Conservation (phyloP, 2,888 invertebrate species). For the Oligia strigilis region DNA sequence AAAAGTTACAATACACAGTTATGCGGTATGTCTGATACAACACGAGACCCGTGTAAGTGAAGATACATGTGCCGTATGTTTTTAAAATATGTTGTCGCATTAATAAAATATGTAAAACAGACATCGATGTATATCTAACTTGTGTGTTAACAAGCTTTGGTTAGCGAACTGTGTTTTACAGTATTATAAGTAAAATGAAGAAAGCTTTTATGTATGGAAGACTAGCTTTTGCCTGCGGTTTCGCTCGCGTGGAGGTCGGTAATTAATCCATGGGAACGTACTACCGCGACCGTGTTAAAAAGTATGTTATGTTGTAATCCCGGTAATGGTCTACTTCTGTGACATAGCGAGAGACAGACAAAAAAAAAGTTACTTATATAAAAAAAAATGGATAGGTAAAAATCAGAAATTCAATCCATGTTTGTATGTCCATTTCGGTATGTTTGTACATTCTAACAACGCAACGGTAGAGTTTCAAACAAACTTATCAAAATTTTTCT, state of each 20-base stretch:
- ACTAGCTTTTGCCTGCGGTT: not conserved
- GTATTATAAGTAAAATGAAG: not conserved
- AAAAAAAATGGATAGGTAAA: not conserved
- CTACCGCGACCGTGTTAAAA: not conserved
- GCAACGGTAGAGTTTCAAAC: no score
- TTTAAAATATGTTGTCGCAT: conserved; percentile 52
- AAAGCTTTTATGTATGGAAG: not conserved
- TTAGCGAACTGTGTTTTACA: conserved; percentile 11
- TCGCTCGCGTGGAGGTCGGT: no score
- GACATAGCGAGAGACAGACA: not conserved
- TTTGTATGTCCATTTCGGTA: not conserved
- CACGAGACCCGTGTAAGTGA: conserved; percentile 26
- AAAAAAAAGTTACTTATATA: not conserved
- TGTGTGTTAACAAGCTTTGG: conserved; percentile 42
- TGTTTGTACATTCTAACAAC: conserved; percentile 7
- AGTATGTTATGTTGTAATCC: not conserved
- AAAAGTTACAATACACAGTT: conserved; percentile 1
- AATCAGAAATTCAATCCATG: not conserved
- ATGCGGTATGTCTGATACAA: conserved; percentile 15
- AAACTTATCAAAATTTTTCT: not conserved
- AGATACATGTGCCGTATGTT: conserved; percentile 51
- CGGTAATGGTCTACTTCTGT: no score
- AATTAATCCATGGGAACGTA: not conserved
- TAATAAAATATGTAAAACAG: conserved; percentile 66
- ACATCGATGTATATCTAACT: conserved; percentile 42